A percentile compares a stretch with the other conserved stretches of the same genome.
These are phyloP conservation scores for Lomographa bimaculata DNA, from an alignment of 2,888 invertebrate genomes.

Conservation along the genomic window DNA sequence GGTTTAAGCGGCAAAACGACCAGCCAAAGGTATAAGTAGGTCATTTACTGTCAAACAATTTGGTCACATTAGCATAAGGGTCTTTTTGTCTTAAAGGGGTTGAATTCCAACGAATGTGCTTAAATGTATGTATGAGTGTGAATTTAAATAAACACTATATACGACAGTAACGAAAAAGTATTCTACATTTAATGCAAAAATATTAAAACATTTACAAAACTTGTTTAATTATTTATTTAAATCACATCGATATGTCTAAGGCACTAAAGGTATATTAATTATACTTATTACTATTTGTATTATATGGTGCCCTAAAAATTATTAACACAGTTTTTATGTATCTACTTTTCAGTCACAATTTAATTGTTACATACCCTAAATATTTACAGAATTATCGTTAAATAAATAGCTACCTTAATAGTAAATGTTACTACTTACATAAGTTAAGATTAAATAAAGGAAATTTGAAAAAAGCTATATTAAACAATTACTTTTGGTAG, in stretches of 20 bases:
- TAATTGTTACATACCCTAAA: constrained; percentile 3
- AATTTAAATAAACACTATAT: too few relatives aligned
- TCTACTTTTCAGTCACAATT: constrained; percentile 6
- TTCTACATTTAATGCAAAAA: too few relatives aligned
- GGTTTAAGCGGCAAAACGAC: constrained; percentile 41
- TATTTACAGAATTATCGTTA: constrained; percentile 5
- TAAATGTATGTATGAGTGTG: too few relatives aligned
- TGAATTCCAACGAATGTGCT: constrained; percentile 48
- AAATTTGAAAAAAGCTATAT: too few relatives aligned
- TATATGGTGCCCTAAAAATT: constrained; percentile 52
- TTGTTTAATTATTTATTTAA: too few relatives aligned
- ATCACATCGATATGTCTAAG: constrained; percentile 64
- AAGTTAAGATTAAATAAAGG: too few relatives aligned
- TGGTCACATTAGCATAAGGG: constrained; percentile 66
- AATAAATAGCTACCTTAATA: too few relatives aligned
- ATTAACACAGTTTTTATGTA: constrained; percentile 16
- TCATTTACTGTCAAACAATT: constrained; percentile 62
- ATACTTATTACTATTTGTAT: constrained; percentile 58
- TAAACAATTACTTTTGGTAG: too few relatives aligned
- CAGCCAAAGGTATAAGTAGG: constrained; percentile 59
- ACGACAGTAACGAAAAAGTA: too few relatives aligned
- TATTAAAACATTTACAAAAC: too few relatives aligned
- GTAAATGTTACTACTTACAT: too few relatives aligned
- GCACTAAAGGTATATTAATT: constrained; percentile 51
- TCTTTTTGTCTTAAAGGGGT: constrained; percentile 53